phyloP scores from a whole-genome alignment of 92 coral and sea anemone genomes.

The Porites evermanni region DNA sequence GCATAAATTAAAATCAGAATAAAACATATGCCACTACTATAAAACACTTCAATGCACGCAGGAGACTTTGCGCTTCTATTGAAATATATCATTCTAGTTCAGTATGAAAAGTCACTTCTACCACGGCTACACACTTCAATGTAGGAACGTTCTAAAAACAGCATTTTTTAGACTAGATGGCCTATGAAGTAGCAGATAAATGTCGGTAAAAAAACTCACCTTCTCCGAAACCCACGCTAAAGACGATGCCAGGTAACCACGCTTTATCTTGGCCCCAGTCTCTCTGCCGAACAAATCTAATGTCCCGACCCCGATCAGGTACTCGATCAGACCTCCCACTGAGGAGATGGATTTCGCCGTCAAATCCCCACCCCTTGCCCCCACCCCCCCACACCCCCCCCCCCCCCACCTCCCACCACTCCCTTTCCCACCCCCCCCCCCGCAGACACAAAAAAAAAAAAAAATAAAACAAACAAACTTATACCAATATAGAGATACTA shows the following conservation, averaged over 20 bases:
- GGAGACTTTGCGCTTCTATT: constrained; percentile 2
- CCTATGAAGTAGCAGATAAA: not conserved
- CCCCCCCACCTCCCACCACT: no score
- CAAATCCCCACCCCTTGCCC: not conserved
- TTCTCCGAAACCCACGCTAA: not conserved
- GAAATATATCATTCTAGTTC: constrained; percentile 5
- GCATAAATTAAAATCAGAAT: constrained; percentile 9
- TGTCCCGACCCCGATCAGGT: not conserved
- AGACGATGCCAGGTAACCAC: no score
- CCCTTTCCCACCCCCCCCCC: no score
- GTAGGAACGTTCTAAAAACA: no score
- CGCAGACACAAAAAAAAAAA: no score
- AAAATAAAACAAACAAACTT: no score
- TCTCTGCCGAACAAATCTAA: not conserved
- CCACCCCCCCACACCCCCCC: no score
- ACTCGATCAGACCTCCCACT: not conserved
- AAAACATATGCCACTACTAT: constrained; percentile 13
- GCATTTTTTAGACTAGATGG: not conserved
- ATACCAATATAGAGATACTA: no score
- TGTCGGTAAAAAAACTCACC: not conserved
- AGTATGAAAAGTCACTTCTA: constrained; percentile 2
- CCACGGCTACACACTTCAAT: not conserved
- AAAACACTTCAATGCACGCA: not conserved
- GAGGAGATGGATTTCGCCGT: not conserved
- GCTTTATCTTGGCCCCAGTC: no score